These are phyloP conservation scores for Leiothrix lutea DNA, from an alignment of 2,113 vertebrate species.

Conservation along the genomic window DNA sequence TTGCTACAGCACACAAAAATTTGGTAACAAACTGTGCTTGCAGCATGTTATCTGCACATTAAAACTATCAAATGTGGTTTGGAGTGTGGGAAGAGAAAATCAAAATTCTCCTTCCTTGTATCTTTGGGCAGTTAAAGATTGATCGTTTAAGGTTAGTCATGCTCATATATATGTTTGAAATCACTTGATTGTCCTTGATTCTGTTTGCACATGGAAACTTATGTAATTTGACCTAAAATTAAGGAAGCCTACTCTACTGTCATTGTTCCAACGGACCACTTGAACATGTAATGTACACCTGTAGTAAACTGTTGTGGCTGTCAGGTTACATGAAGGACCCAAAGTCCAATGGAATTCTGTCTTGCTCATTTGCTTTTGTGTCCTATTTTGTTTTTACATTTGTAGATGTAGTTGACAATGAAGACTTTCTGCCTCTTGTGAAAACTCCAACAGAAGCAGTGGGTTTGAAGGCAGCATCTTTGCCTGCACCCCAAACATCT, in stretches of 20 bases:
- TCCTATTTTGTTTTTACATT: constrained; percentile 14
- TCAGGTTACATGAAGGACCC: background rate
- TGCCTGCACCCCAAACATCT: constrained; percentile 66
- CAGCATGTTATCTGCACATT: background rate
- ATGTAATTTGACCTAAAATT: background rate
- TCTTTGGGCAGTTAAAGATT: background rate
- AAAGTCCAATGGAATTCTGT: background rate
- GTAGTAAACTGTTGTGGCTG: background rate
- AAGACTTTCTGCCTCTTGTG: constrained; percentile 82
- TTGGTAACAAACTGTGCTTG: background rate
- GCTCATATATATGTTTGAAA: background rate
- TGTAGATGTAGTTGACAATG: constrained; percentile 34
- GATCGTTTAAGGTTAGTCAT: background rate
- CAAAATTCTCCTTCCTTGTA: background rate
- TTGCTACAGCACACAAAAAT: background rate
- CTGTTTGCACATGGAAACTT: background rate
- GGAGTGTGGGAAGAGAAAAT: background rate
- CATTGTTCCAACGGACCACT: background rate
- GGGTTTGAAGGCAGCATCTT: constrained; percentile 79
- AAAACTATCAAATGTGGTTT: background rate
- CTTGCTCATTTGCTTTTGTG: background rate
- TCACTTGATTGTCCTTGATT: background rate
- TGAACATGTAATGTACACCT: background rate
- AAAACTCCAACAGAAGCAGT: constrained; percentile 85
- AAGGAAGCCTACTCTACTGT: background rate